Percentiles rank a stretch among this genome's conserved stretches.
These are phyloP conservation scores for Spisula solida DNA, from an alignment of 2,888 invertebrate genomes.

Conservation along the genomic window DNA sequence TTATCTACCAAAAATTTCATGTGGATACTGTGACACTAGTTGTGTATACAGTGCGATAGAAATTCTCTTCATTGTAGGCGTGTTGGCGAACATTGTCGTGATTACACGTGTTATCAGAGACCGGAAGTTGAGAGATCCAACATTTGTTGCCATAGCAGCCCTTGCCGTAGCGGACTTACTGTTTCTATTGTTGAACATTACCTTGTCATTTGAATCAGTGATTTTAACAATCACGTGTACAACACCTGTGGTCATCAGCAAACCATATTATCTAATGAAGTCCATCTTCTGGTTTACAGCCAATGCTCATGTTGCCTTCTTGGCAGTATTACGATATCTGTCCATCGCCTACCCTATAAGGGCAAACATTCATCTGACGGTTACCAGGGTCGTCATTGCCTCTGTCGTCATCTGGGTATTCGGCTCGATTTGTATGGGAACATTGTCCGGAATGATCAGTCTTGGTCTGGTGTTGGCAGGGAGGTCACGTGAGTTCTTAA, in stretches of 20 bases:
- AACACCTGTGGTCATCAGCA: conserved; percentile 12
- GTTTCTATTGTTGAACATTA: conserved; percentile 50
- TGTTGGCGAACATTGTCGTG: conserved; percentile 58
- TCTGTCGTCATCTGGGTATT: conserved; percentile 60
- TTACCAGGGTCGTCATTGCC: conserved; percentile 49
- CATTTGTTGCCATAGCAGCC: conserved; percentile 63
- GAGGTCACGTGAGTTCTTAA: conserved; percentile 47
- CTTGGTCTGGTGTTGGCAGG: conserved; percentile 32
- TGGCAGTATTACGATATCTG: conserved; percentile 64
- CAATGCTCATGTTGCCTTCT: conserved; percentile 60
- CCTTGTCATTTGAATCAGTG: conserved; percentile 50
- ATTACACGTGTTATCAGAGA: conserved; percentile 45
- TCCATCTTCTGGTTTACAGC: conserved; percentile 61
- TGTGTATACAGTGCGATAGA: conserved; percentile 61
- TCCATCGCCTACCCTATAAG: conserved; percentile 56
- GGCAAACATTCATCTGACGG: conserved; percentile 46
- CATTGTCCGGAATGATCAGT: conserved; percentile 36
- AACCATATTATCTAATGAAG: conserved; percentile 50
- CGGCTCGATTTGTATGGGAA: conserved; percentile 50
- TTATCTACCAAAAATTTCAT: conserved; percentile 15
- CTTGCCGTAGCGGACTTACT: conserved; percentile 60
- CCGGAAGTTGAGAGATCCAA: conserved; percentile 52
- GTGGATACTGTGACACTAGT: conserved; percentile 55
- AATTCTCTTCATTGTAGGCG: conserved; percentile 48
- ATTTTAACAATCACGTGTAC: conserved; percentile 46